A percentile compares a stretch with the other conserved stretches of the same genome.
phyloP scores from a whole-genome alignment of 2,113 vertebrate species.

The Cacatua alba region DNA sequence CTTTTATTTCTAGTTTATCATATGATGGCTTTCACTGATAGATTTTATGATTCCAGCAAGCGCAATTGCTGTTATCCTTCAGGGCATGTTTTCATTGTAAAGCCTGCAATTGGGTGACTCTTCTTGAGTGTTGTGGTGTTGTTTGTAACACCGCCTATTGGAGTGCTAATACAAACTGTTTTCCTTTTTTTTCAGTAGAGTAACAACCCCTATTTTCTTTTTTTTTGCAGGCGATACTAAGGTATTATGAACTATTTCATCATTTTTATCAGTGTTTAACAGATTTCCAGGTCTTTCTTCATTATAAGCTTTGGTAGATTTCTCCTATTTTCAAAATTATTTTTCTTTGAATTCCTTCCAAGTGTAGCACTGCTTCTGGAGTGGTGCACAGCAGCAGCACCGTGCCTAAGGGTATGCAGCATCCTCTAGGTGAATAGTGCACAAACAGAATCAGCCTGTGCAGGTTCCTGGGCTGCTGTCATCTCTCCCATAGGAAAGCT shows the following conservation, averaged over 20 bases:
- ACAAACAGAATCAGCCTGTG: neutral
- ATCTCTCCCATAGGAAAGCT: neutral
- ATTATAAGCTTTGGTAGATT: neutral
- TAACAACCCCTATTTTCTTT: neutral
- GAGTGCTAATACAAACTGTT: neutral
- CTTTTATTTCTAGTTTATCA: slow-evolving; percentile 30
- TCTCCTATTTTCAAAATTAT: neutral
- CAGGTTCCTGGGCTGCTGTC: neutral
- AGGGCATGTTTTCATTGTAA: neutral
- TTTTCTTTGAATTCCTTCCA: neutral
- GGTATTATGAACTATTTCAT: neutral
- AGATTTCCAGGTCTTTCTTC: neutral
- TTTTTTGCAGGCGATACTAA: neutral
- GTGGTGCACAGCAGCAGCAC: neutral
- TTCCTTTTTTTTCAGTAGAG: neutral
- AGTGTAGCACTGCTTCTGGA: neutral
- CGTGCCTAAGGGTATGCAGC: fast-evolving
- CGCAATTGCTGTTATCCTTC: neutral
- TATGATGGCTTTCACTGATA: neutral
- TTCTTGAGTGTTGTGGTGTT: neutral
- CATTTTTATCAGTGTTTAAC: neutral
- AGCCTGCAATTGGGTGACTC: neutral
- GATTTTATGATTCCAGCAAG: neutral
- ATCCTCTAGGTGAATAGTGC: fast-evolving
- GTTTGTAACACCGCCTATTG: neutral